A percentile compares a stretch with the other conserved stretches of the same genome.
Conservation (phyloP, 2,113 vertebrate genomes). For the Mesitornis unicolor region DNA sequence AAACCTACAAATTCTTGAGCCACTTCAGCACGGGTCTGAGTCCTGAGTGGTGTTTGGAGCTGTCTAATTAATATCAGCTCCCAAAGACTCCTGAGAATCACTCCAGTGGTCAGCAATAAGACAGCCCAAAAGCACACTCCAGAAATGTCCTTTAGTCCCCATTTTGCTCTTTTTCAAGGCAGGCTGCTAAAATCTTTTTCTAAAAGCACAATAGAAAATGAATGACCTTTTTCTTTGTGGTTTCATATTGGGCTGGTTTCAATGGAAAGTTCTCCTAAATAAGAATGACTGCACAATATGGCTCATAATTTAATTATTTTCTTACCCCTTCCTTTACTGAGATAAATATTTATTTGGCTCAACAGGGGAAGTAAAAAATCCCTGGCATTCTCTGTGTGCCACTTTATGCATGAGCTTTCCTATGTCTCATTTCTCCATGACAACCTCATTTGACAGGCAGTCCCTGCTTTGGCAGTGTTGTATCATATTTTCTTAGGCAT, state of each 20-base stretch:
- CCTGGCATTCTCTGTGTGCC: conserved; percentile 3
- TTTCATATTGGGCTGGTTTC: background rate
- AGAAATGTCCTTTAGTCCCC: background rate
- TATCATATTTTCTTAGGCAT: conserved; percentile 81
- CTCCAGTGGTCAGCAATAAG: background rate
- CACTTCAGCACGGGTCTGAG: background rate
- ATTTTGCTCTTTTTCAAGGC: background rate
- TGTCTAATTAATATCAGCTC: background rate
- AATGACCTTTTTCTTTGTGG: background rate
- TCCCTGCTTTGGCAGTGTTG: conserved; percentile 75
- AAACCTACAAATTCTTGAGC: background rate
- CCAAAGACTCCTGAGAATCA: background rate
- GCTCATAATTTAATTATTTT: conserved; percentile 39
- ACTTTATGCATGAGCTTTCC: conserved; percentile 40
- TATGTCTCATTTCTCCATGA: conserved; percentile 76
- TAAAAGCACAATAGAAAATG: background rate
- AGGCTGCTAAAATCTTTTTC: background rate
- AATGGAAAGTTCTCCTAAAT: background rate
- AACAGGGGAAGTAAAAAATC: conserved; percentile 12
- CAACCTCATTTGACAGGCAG: conserved; percentile 78
- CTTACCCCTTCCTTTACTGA: background rate
- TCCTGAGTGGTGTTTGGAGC: background rate
- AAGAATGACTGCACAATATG: conserved; percentile 28
- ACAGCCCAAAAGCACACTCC: background rate
- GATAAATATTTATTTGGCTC: conserved; percentile 54